These are phyloP conservation scores for Nyctibius bracteatus DNA, from an alignment of 2,113 vertebrate genomes.

Conservation along the genomic window DNA sequence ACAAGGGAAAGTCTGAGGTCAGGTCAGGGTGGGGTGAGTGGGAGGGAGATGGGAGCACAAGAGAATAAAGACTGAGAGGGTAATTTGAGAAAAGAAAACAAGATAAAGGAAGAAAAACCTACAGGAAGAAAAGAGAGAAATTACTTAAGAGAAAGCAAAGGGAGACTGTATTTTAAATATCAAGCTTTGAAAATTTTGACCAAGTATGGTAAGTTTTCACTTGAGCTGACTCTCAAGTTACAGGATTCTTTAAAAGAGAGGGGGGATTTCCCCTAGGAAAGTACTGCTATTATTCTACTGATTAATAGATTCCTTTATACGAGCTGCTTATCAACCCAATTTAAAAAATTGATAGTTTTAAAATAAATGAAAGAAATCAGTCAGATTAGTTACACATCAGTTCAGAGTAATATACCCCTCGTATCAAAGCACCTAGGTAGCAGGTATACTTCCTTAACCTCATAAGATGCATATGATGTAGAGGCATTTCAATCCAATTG, in stretches of 20 bases:
- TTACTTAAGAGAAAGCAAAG: neutral
- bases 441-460: neutral
- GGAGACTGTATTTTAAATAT: neutral
- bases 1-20: neutral
- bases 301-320: neutral
- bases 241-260: neutral
- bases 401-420: neutral
- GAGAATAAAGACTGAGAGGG: neutral
- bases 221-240: neutral
- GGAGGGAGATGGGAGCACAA: neutral
- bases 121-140: neutral
- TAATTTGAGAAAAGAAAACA: neutral
- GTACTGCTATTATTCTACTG: neutral
- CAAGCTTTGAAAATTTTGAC: neutral
- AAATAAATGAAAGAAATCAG: neutral
- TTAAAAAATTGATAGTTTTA: neutral
- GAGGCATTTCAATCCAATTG: neutral
- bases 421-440: neutral
- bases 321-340: neutral
- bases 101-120: neutral
- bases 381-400: neutral
- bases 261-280: neutral
- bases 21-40: too few species aligned
- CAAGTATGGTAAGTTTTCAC: neutral
- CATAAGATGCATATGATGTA: neutral